Evolutionary conservation across 2,113 vertebrate species (phyloP), one percentile per base, ranked within the genome.

Genomic region (Panthera tigris): DNA sequence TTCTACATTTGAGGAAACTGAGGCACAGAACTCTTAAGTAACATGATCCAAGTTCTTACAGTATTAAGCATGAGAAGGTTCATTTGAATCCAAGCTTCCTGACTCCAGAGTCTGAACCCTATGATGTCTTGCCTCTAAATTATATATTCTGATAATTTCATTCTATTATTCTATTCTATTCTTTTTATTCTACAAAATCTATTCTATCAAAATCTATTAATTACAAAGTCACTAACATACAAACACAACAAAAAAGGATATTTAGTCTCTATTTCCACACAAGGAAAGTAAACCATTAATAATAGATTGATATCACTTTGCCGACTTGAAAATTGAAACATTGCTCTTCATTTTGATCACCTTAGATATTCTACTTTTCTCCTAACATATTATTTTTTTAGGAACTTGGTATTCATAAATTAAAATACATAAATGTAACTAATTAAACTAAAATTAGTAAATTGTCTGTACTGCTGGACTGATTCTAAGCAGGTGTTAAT

Each of bases 391-490:
- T 91, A 74, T 27, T 66, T 5, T 73, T 3, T 36, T 61, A 45
- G 1, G 1, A 39, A 74, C 0, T 87, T 78, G 0, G 4, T 19
- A 87, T 78, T 61, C 18, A 82, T 93, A 73, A 84, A 41, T 82
- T 66, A 61, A 61, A 92, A 84, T 55, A 3, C 16, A 36, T 61
- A 61, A 82, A 41, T 45, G 31, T 29, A 52, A n/a, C 12, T n/a
- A 69, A 7, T 94, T 27, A 73, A 65, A 90, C 33, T 68, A 93
- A 96, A 87, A 68, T 61, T n/a, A 93, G 25, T n/a, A 92, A 68
- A 80, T 48, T 84, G 4, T 25, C 16, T 74, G 25, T 57, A 15
- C 23, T 83, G 2, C 96, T 97, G 81, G 13, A n/a, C 33, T 52
- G 9, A 88, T 91, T 93, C 94, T 87, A 91, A 90, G 10, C 3